Evolutionary conservation across 2,113 vertebrate genomes (phyloP), one percentile per base, ranked within the genome.

Genomic region (Herpetotheres cachinnans): DNA sequence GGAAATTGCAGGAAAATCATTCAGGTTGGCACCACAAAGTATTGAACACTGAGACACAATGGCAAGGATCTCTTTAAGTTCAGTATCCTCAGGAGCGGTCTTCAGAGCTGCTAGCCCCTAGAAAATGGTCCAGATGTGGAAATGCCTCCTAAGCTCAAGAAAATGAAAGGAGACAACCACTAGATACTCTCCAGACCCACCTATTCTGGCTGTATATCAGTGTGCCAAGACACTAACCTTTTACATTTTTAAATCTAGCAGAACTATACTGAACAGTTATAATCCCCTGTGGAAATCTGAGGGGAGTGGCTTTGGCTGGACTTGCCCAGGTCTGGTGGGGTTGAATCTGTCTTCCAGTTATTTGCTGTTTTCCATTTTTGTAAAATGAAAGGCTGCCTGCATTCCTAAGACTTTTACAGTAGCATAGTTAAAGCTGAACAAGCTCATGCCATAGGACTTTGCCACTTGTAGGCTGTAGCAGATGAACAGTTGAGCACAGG

Each of bases 1-100:
- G 95, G 97, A 97, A 96, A 96, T 71, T 92, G 89, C 79, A 62
- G 73, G 38, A 91, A 42, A 80, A 62, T 87, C 49, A 18, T 94
- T 89, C 46, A 32, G 54, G 29, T 16, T 77, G 83, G 93, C 93
- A 95, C 89, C 91, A 82, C 86, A 73, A 77, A 77, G 55, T 95
- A 97, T 82, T 59, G 83, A 96, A 56, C 50, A 4, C 25, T 46
- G 78, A 89, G 49, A 52, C 1, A 5, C 49, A 85, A 16, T 34
- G 14, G 40, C 40, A 69, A 89, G 44, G 54, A 89, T 49, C 49
- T 67, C 40, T 24, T 49, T 62, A 42, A 69, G 34, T 36, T 89
- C 54, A 62, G 32, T 70, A 58, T 58, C 52, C 42, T 82, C 66
- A 47, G 49, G 34, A 85, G 78, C 2, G 27, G 11, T 50, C 27